Evolutionary conservation across 2,113 vertebrate species (phyloP), one percentile per base, ranked within the genome.

Genomic region (Thalassoma bifasciatum): DNA sequence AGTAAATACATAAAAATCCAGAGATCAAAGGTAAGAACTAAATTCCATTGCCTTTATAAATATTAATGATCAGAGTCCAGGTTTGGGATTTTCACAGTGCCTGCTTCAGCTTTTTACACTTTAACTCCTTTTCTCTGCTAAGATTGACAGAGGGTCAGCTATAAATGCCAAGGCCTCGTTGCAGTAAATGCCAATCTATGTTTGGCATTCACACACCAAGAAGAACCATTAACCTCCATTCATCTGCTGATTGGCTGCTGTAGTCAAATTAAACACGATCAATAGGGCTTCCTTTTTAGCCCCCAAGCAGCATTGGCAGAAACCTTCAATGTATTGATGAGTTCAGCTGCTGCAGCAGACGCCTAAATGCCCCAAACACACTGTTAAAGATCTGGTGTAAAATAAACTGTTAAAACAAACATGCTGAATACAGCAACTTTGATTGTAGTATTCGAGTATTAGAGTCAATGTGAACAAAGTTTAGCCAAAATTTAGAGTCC

Each of bases 121-220:
- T 82, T 56, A 68, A 76, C 75, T 75, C 21, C 38, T 64, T 71
- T 57, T 38, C 54, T 54, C 64, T 13, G 26, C 30, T 49, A 51
- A 52, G 37, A 71, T 70, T 52, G 86, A 73, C 72, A 52, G 38
- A 64, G 72, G 59, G 58, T 66, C 80, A 61, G 61, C 75, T 62
- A 69, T 52, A 84, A 86, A 89, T 79, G 88, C 72, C 74, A 56
- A 80, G 64, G 75, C 62, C 70, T 69, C n/a, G 36, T 79, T 12
- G 8, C 54, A 40, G 72, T 87, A 81, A 89, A 89, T 70, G 85
- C 82, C 85, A 85, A 86, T 85, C 85, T 76, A 87, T 89, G 85
- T 75, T 79, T 76, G 79, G 82, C 84, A 84, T 85, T 72, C 75
- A 71, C 72, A 54, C 70, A 42, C 65, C 67, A 34, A 79, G n/a